Evolutionary conservation across 2,797 vertebrate genomes (phyloP).

Genomic region (Scomberomorus guttatus): DNA sequence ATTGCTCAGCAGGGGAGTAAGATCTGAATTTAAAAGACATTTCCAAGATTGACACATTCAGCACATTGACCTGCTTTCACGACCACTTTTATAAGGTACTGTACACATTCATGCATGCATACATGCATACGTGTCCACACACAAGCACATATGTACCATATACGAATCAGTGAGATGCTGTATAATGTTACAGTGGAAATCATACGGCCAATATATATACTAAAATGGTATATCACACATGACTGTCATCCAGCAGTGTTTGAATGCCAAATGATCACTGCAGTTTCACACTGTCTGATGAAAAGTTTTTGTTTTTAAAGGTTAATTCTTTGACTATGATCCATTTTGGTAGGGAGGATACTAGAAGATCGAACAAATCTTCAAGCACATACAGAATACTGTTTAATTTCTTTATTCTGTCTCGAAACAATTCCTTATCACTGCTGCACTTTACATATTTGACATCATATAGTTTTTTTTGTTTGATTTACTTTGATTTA

Average conservation of each 20-base stretch:
- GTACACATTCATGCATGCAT: background rate
- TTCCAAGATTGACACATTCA: conserved; percentile 37
- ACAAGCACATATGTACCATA: background rate
- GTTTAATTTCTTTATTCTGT: background rate
- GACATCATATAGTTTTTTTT: background rate
- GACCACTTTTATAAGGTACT: conserved; percentile 4
- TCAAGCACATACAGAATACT: too few relatives aligned
- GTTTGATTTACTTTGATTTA: too few relatives aligned
- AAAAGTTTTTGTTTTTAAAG: background rate
- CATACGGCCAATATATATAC: too few relatives aligned
- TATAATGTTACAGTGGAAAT: background rate
- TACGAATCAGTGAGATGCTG: background rate
- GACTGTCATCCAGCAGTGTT: background rate
- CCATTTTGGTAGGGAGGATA: too few relatives aligned
- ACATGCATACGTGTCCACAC: background rate
- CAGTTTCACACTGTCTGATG: background rate
- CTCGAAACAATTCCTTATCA: background rate
- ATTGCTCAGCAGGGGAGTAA: conserved; percentile 50
- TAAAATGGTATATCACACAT: background rate
- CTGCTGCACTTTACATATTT: background rate
- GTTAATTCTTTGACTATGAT: too few relatives aligned
- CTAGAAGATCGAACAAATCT: too few relatives aligned
- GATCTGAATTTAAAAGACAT: conserved; percentile 51
- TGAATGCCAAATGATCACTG: background rate
- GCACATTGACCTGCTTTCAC: conserved; percentile 21